phyloP scores from a whole-genome alignment of 2,797 vertebrate species.

The Squalus acanthias region DNA sequence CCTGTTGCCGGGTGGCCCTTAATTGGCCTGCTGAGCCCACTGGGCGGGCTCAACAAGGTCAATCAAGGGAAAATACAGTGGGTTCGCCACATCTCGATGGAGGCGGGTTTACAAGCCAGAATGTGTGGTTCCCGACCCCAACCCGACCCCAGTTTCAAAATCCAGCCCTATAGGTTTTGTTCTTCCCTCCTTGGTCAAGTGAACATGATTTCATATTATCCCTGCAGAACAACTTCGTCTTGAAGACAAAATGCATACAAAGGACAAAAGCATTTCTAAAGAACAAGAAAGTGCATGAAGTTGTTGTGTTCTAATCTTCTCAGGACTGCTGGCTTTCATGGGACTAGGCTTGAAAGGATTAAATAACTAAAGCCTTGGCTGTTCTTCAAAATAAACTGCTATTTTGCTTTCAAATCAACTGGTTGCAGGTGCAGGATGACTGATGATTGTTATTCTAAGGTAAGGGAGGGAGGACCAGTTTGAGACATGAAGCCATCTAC shows the following conservation, averaged over 20 bases:
- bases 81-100: too few species aligned
- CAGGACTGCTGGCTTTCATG: background rate
- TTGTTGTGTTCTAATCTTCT: background rate
- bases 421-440: too few species aligned
- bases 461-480: too few species aligned
- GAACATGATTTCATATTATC: background rate
- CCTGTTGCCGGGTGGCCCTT: too few species aligned
- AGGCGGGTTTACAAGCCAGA: too few species aligned
- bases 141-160: too few species aligned
- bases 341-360: background rate
- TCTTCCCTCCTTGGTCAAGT: background rate
- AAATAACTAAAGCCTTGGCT: background rate
- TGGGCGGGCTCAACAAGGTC: too few species aligned
- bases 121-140: too few species aligned
- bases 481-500: background rate
- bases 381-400: background rate
- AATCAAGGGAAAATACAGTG: too few species aligned
- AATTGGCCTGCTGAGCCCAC: too few species aligned
- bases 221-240: background rate
- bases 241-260: background rate
- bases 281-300: background rate
- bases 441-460: too few species aligned
- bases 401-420: background rate
- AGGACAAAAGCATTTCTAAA: background rate
- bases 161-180: too few species aligned